phyloP scores from a whole-genome alignment of 2,113 vertebrate genomes.

The Urocolius indicus region DNA sequence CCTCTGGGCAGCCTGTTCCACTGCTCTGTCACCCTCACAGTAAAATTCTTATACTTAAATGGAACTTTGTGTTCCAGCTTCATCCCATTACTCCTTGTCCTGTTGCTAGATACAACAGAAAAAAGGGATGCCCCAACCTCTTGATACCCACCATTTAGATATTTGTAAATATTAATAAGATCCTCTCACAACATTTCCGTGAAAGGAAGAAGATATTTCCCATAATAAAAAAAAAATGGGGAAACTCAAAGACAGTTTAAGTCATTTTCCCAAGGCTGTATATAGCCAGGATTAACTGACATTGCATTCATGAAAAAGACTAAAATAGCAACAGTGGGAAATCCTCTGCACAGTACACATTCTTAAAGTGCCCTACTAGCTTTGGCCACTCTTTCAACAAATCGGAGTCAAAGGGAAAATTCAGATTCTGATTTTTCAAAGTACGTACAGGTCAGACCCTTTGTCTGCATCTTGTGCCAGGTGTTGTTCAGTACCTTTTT shows the following conservation, averaged over 20 bases:
- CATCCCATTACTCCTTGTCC: too few species aligned
- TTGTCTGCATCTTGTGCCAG: neutral
- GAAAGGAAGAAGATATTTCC: neutral
- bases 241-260: neutral
- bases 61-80: too few species aligned
- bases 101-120: too few species aligned
- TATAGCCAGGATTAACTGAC: neutral
- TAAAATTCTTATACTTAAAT: too few species aligned
- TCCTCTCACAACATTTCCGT: neutral
- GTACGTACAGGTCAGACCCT: neutral
- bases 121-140: too few species aligned
- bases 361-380: neutral
- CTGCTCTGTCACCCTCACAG: too few species aligned
- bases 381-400: neutral
- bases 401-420: neutral
- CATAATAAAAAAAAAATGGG: neutral
- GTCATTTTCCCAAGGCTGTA: neutral
- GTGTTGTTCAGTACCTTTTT: neutral
- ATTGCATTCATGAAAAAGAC: neutral
- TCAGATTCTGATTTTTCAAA: neutral
- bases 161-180: neutral
- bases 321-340: neutral
- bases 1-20: too few species aligned
- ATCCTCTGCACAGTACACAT: neutral
- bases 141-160: too few species aligned